Conservation (phyloP, 2,888 invertebrate species). For the Patella caerulea region DNA sequence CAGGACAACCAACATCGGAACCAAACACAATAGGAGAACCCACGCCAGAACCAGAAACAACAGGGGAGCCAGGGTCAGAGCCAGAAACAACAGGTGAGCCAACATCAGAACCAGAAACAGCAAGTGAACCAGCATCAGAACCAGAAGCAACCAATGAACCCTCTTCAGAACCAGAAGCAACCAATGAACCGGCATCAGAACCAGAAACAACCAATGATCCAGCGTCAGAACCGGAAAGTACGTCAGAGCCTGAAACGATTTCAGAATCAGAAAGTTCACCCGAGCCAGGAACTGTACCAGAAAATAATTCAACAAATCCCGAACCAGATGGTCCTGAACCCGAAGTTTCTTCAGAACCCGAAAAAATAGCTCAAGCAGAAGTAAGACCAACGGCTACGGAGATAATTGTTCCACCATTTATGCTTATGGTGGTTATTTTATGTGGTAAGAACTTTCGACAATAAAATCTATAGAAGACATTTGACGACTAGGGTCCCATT, state of each 20-base stretch:
- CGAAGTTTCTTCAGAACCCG: constrained; percentile 21
- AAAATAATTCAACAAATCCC: constrained; percentile 23
- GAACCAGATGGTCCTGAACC: constrained; percentile 32
- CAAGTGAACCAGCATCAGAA: constrained; percentile 23
- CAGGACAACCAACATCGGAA: constrained; percentile 20
- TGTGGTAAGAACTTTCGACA: constrained; percentile 31
- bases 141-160: constrained; percentile 28
- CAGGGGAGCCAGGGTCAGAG: constrained; percentile 17
- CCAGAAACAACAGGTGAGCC: constrained; percentile 20
- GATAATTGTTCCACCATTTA: constrained; percentile 46
- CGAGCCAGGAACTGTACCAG: constrained; percentile 25
- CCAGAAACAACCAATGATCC: constrained; percentile 2
- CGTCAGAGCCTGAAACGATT: constrained; percentile 18
- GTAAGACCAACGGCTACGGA: constrained; percentile 34
- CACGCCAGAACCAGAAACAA: constrained; percentile 17
- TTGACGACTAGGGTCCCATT: too few species aligned
- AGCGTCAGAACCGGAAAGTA: constrained; percentile 16
- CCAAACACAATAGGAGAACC: constrained; percentile 13
- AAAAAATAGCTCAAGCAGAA: constrained; percentile 27
- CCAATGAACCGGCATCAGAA: constrained; percentile 28
- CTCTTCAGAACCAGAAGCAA: constrained; percentile 26
- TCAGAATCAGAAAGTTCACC: constrained; percentile 22
- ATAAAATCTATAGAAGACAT: too few species aligned
- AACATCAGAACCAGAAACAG: constrained; percentile 15
- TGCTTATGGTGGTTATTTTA: constrained; percentile 39